Evolutionary conservation across 2,113 vertebrate species (phyloP).

Genomic region (Etheostoma spectabile): DNA sequence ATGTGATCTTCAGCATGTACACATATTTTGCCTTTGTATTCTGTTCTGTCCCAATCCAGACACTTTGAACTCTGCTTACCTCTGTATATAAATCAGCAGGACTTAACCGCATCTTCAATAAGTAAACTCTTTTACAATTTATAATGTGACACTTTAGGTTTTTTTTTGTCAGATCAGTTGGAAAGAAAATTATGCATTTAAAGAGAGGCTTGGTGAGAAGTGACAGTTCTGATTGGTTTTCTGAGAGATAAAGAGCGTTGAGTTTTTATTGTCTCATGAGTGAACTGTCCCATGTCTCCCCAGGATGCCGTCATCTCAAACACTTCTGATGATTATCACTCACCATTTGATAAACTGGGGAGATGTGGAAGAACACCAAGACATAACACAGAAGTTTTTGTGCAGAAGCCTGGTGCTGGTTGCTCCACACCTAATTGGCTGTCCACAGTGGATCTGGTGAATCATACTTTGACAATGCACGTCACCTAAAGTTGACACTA

Average conservation of each 20-base stretch:
- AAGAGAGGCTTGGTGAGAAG: background rate
- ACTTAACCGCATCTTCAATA: conserved; percentile 11
- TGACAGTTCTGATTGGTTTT: conserved; percentile 13
- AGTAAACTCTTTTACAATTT: background rate
- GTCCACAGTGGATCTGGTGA: conserved; percentile 35
- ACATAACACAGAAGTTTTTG: background rate
- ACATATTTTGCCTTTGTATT: background rate
- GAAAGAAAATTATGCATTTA: background rate
- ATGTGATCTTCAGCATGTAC: background rate
- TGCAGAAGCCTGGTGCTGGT: conserved; percentile 1
- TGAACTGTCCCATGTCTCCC: background rate
- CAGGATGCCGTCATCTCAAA: background rate
- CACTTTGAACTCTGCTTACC: background rate
- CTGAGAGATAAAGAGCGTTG: background rate
- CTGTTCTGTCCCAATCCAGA: background rate
- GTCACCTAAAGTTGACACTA: conserved; percentile 45
- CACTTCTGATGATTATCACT: conserved; percentile 1
- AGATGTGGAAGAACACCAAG: background rate
- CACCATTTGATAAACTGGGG: background rate
- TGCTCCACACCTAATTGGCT: conserved; percentile 10
- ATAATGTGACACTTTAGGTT: conserved; percentile 3
- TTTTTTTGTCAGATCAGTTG: background rate
- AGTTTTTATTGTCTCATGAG: background rate
- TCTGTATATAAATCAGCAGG: conserved; percentile 3
- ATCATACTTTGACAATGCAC: conserved; percentile 28